These are phyloP conservation scores for Carterocephalus palaemon DNA, from an alignment of 2,888 invertebrate species.

Conservation along the genomic window DNA sequence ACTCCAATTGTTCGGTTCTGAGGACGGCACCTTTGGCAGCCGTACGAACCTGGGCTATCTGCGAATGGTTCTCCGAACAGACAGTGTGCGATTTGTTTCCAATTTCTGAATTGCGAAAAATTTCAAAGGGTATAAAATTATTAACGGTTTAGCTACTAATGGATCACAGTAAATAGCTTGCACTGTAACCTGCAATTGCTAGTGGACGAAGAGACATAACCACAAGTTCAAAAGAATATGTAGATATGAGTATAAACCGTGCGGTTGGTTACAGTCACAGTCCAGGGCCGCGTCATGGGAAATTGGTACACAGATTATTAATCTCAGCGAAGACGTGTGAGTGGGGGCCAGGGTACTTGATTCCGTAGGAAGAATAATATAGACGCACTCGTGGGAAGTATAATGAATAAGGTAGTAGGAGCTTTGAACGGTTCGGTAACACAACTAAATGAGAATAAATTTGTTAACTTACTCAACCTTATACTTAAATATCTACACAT, in stretches of 20 bases:
- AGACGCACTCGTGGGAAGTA: slow-evolving; percentile 43
- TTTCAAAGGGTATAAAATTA: slow-evolving; percentile 33
- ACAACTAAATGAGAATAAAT: slow-evolving; percentile 4
- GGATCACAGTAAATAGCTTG: slow-evolving; percentile 14
- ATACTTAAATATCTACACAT: slow-evolving; percentile 15
- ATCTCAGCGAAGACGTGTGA: slow-evolving; percentile 46
- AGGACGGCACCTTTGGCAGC: slow-evolving; percentile 47
- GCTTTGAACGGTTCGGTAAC: slow-evolving; percentile 18
- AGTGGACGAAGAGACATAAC: slow-evolving; percentile 1
- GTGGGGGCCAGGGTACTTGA: slow-evolving; percentile 44
- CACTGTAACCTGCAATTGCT: slow-evolving; percentile 8
- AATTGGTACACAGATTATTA: slow-evolving; percentile 52
- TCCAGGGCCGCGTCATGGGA: slow-evolving; percentile 70
- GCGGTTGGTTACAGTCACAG: slow-evolving; percentile 48
- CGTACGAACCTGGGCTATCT: slow-evolving; percentile 40
- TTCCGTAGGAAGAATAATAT: slow-evolving; percentile 41
- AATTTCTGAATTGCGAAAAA: slow-evolving; percentile 45
- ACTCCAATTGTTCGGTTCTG: slow-evolving; percentile 52
- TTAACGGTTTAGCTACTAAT: slow-evolving; percentile 17
- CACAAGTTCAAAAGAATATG: slow-evolving; percentile 14
- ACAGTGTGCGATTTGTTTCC: slow-evolving; percentile 36
- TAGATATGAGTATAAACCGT: slow-evolving; percentile 25
- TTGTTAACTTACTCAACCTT: slow-evolving; percentile 12
- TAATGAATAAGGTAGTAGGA: slow-evolving; percentile 27
- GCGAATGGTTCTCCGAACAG: slow-evolving; percentile 38